These are phyloP conservation scores for Mola mola DNA, from an alignment of 2,113 vertebrate species.

Conservation along the genomic window DNA sequence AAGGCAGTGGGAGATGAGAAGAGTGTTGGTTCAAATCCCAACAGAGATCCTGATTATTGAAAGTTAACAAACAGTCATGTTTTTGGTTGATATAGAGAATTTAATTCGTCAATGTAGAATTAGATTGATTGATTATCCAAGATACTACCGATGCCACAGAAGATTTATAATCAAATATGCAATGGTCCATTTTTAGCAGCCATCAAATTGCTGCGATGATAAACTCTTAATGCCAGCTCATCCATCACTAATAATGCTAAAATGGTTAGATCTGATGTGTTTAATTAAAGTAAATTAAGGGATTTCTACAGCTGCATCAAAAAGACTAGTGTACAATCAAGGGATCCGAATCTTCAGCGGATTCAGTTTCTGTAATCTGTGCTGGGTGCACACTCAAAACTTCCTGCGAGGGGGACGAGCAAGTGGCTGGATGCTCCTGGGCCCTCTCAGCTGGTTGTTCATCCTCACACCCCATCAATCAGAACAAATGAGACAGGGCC, in stretches of 20 bases:
- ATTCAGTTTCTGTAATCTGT: no score
- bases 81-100: no score
- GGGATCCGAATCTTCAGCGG: background rate
- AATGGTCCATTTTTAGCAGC: background rate
- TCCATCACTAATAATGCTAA: background rate
- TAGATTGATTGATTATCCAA: no score
- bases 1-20: background rate
- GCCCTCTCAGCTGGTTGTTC: constrained; percentile 10
- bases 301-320: no score
- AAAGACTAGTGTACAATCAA: no score
- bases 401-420: background rate
- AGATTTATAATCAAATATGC: no score
- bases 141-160: no score
- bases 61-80: background rate
- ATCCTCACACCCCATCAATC: constrained; percentile 63
- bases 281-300: no score
- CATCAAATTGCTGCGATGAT: no score
- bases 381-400: constrained; percentile 14
- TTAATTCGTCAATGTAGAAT: no score
- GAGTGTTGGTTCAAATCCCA: background rate
- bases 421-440: constrained; percentile 16
- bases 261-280: no score
- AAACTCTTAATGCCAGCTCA: no score
- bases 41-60: background rate
- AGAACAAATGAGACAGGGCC: constrained; percentile 48